Evolutionary conservation across 2,113 vertebrate species (phyloP).

Genomic region (Tringa solitaria): DNA sequence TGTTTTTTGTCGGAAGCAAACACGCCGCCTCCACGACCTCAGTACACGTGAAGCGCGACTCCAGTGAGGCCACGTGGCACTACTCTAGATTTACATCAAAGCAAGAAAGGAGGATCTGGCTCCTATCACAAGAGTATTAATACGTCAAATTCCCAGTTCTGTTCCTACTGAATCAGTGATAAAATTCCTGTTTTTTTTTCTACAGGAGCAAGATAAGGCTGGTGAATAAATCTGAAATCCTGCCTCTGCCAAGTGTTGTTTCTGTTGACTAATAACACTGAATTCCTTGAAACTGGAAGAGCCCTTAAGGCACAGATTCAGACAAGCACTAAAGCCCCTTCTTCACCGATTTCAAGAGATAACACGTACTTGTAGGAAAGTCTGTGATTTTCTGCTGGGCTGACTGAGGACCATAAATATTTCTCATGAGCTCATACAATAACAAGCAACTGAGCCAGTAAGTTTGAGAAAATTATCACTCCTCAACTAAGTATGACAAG

Average conservation of each 20-base stretch:
- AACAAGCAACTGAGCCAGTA: neutral
- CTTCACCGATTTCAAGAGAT: neutral
- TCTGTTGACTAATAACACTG: neutral
- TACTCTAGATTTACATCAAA: neutral
- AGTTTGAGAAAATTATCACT: neutral
- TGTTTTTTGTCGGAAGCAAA: neutral
- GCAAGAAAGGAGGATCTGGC: neutral
- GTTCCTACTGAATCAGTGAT: neutral
- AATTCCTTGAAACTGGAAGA: neutral
- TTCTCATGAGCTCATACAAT: neutral
- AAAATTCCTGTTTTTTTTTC: neutral
- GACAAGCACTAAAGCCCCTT: neutral
- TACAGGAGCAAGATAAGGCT: neutral
- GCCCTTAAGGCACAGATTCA: neutral
- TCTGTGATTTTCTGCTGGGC: neutral
- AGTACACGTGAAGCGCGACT: neutral
- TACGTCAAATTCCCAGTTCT: neutral
- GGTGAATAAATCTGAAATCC: neutral
- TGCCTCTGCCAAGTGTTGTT: neutral
- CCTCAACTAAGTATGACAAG: neutral
- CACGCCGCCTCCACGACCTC: rapidly evolving
- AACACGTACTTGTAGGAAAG: neutral
- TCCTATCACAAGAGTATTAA: neutral
- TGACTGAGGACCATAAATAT: neutral
- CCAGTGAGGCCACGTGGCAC: neutral